Evolutionary conservation across 2,888 invertebrate species (phyloP), one percentile per base, ranked within the genome.

Genomic region (Hecatera dysodea): DNA sequence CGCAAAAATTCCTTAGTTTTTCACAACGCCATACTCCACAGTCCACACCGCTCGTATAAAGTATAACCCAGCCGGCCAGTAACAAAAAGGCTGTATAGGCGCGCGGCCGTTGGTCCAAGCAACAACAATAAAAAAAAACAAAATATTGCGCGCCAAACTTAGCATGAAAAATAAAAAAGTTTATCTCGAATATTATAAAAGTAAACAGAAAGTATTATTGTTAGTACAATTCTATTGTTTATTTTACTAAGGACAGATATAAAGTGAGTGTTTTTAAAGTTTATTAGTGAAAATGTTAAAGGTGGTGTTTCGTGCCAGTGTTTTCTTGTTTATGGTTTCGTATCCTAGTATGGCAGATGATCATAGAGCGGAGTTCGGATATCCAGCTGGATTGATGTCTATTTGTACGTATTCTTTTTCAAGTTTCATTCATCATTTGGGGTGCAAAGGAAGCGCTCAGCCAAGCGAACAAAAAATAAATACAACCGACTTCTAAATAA

Each of bases 371-470:
- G 92, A 93, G 19, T 87, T 90, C 62, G 95, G 95, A 81, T 93
- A 93, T 82, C 93, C 95, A 0, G 90, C 90, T 48, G 95, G 95
- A 87, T 87, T 93, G 27, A 90, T 95, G 92, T 93, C 95, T 85
- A 90, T 91, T 86, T 95, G 95, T 95, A 94, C 80, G 95, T 94
- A 71, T 50, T 39, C 0, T 69, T 39, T 33, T 11, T 12, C 17
- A 33, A 55, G n/a, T 42, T 61, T 60, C 0, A 29, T 55, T 53
- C 15, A 48, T 22, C 2, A 27, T 1, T 12, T 48, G 12, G 12
- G 12, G 5, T 48, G 48, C 0, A 46, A 8, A 11, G 19, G 19
- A 44, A 2, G 44, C 44, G 8, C 33, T 2, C 33, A 5, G 8
- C 33, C 5, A 33, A 8, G 8, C n/a, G 33, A 9, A 33, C 33